Evolutionary conservation across 2,797 vertebrate genomes (phyloP), one percentile per base, ranked within the genome.

Genomic region (Sus cebifrons): DNA sequence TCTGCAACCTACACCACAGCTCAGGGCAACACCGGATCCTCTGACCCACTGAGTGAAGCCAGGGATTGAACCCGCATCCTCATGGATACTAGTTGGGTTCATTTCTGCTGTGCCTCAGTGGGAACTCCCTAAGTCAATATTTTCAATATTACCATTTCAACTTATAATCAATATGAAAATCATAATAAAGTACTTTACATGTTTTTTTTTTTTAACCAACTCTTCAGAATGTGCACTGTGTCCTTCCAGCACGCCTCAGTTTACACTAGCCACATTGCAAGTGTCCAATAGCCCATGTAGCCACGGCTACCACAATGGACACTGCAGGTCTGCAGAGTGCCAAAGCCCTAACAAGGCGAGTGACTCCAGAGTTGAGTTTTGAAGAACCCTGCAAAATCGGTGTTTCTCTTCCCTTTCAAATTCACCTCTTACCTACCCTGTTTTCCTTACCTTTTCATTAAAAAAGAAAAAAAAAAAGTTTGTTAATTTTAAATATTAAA

Each of bases 401-500:
- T 44, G 62, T 54, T 86, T 81, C 73, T 88, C 85, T 74, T 58
- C 52, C 88, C 23, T 40, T 49, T 90, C 49, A 86, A 82, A 93
- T 83, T 87, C 77, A 52, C 1, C n/a, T n/a, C 32, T 86, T 23
- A n/a, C 18, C 12, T 23, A n/a, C 16, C 12, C 17, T 17, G 40
- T n/a, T 89, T 85, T 70, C 20, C 29, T 49, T 27, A 12, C 36
- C 9, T 49, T 94, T 94, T 81, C 62, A 52, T 52, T 73, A 25
- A 91, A 65, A 89, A 71, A 58, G 25, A 56, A 56, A 44, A 32
- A 32, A 67, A 56, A 32, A 82, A 54, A 89, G 3, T 60, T 52
- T 36, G 40, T 17, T 70, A 77, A 85, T 58, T 74, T 60, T 74
- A 73, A 85, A 75, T 89, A 75, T 52, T 70, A 90, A 77, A 75